Evolutionary conservation across 2,797 vertebrate species (phyloP), one percentile per base, ranked within the genome.

Genomic region (Chelidonichthys spinosus): DNA sequence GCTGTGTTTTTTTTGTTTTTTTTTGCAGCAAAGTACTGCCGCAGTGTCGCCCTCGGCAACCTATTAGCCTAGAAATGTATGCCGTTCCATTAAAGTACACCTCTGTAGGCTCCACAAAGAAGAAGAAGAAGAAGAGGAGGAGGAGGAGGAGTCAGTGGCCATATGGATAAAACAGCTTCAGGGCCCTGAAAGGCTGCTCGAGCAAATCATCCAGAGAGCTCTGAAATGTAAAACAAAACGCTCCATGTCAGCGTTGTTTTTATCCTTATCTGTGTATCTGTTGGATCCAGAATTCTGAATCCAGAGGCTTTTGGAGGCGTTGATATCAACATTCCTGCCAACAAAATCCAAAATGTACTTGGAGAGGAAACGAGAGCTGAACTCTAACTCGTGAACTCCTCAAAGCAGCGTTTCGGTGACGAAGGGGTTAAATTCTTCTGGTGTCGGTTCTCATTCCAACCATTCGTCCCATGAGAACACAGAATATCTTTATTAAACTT

Each of bases 11-110:
- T 25, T 25, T 25, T 74, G 62, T 63, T 75, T 86, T 78, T 72
- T 25, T 25, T 25, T 25, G 71, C 63, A 78, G 71, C 68, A 64
- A 63, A 62, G 69, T 53, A 11, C 40, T 42, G 79, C 71, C 6
- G 55, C 65, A 50, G 43, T 3, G 35, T 84, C 58, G 80, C 87
- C 83, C 70, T 63, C 7, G 64, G 85, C 87, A 76, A 72, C 85
- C 78, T 84, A 77, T 90, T 87, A 81, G 58, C 80, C 73, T 33
- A 84, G 78, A 89, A 83, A 80, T 50, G 65, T 36, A 49, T 46
- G 55, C 25, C 72, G 63, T 56, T 80, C 74, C 47, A 55, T 81
- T 72, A 73, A 63, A 52, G 40, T 59, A 3, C 56, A 59, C 39
- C 60, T 70, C 65, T 44, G 11, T 72, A 74, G 53, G 46, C n/a